Base-by-base conservation (phyloP, 2,888 invertebrate species). In the Hedychridium roseum region DNA sequence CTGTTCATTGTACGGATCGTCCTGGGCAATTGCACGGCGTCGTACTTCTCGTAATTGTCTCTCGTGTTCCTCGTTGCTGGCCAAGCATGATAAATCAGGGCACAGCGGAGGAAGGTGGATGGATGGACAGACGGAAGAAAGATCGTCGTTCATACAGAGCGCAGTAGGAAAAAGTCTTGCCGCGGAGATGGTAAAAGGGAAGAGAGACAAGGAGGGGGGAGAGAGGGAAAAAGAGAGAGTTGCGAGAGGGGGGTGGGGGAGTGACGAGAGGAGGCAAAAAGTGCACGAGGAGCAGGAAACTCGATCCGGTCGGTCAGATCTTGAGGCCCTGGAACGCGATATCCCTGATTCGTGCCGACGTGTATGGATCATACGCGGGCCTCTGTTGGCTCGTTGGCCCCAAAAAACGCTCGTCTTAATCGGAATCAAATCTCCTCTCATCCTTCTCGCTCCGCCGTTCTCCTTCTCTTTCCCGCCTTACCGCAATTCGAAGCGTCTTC, bases 321-420 rank as follows among this genome's bases (percentile, higher is more conserved):
- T 62, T 39, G 50, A 53, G 54, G 54, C 40, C 40, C 43, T 63
- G 72, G 73, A 76, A 77, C 66, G 71, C 68, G 77, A 77, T 77
- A 76, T 70, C 74, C 67, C 77, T 78, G 74, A 73, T 69, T 76
- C 70, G 54, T 55, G 71, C 77, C 75, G 76, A 70, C 74, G 67
- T 64, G 62, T 66, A 57, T 60, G 66, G 68, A 73, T 72, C 70
- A 74, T 74, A 69, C 66, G 65, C 64, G 54, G 56, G 54, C 54
- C 68, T 68, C 69, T 62, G 69, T 70, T 70, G 61, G 61, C 67
- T 68, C 61, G 58, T 59, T 60, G 58, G 52, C 57, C 49, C 60
- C 43, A 64, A 60, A 64, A 60, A 61, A 55, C 60, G 43, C 42
- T 46, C 44, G 42, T 51, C 54, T 53, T 67, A 68, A 71, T 71